Evolutionary conservation across 2,113 vertebrate species (phyloP).

Genomic region (Cisticola juncidis): DNA sequence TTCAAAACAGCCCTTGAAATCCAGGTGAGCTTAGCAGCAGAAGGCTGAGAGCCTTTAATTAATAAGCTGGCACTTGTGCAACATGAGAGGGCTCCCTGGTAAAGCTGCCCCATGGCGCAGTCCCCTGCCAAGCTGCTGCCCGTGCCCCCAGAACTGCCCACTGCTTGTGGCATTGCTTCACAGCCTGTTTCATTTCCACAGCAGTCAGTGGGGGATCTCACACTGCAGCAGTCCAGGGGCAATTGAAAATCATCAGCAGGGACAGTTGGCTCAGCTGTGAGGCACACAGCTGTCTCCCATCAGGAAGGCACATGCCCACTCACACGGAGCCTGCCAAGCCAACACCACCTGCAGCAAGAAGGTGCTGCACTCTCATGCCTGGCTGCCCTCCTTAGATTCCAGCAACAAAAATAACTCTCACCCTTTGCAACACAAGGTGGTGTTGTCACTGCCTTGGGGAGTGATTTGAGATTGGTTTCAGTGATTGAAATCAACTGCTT

Average conservation of each 20-base stretch:
- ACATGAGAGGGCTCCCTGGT: background rate
- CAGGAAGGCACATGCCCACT: rapidly evolving
- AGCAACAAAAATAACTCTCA: background rate
- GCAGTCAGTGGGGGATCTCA: background rate
- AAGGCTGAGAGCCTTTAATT: background rate
- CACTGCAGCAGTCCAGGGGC: background rate
- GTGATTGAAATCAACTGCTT: background rate
- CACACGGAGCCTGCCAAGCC: background rate
- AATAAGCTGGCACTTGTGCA: background rate
- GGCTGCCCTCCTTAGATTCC: background rate
- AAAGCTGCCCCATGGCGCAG: background rate
- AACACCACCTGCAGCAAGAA: rapidly evolving
- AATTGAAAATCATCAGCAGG: background rate
- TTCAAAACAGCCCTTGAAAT: background rate
- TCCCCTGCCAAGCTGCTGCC: background rate
- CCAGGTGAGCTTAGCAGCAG: background rate
- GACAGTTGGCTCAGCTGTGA: background rate
- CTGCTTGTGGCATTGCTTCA: rapidly evolving
- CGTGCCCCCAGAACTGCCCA: background rate
- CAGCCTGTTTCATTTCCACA: background rate
- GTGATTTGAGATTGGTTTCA: background rate
- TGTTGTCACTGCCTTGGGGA: background rate
- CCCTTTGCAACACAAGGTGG: background rate
- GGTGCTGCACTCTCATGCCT: rapidly evolving
- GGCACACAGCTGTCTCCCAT: background rate